Evolutionary conservation across 2,888 invertebrate genomes (phyloP), one percentile per base, ranked within the genome.

Genomic region (Aproaerema taeniolella): DNA sequence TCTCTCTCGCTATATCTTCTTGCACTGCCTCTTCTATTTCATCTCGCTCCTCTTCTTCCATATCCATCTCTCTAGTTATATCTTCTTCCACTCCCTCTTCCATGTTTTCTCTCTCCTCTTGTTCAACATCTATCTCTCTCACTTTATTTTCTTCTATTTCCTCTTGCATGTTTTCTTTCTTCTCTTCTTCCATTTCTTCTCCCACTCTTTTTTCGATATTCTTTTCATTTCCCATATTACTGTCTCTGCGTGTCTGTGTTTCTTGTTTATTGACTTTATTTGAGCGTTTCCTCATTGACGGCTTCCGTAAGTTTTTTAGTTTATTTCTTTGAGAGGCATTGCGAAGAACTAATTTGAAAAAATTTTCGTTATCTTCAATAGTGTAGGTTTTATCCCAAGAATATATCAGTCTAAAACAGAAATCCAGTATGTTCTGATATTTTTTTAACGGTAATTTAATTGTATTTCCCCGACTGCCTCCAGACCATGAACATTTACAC

Each of bases 401-500:
- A 29, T 34, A 26, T 26, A 45, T 31, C 24, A 45, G 10, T 34
- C 38, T 39, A 25, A 17, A 39, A 32, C 25, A 43, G 43, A 43
- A 46, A 29, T 37, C 38, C 13, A 46, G 30, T 20, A 43, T 2
- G 16, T 41, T 39, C 42, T 46, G 41, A 26, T 36, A 46, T 12
- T 15, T 20, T 25, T 46, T 46, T 16, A 41, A 33, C 16, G 30
- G 30, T 16, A 43, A 7, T 41, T 46, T 43, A 6, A 28, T 16
- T 8, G 41, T 41, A 24, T 38, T 41, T 10, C 40, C 40, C 15
- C 44, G 38, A 25, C 47, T 44, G 2, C 44, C 47, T 5, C 39
- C 43, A 6, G 40, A 37, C 44, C 44, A 47, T 7, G 42, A 42
- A 14, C 44, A 47, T 16, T 44, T 36, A 11, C 44, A 44, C 10